A percentile compares a stretch with the other conserved stretches of the same genome.
Conservation (phyloP, 2,888 invertebrate species). For the Buathra laborator region DNA sequence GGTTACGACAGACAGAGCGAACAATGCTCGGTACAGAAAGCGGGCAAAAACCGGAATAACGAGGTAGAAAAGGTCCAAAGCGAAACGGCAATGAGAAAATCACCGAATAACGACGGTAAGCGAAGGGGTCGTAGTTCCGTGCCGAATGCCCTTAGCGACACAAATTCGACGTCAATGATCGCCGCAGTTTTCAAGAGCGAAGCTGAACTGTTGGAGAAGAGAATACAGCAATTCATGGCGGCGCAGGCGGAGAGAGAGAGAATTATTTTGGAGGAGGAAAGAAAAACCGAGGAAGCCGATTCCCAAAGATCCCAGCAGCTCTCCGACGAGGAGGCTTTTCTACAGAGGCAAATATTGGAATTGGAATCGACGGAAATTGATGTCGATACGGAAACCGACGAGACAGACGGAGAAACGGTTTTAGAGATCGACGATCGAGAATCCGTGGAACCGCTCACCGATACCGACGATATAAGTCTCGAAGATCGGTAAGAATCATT, state of each 20-base stretch:
- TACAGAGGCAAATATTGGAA: slow-evolving; percentile 92
- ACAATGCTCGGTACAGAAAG: slow-evolving; percentile 75
- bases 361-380: slow-evolving; percentile 91
- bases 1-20: slow-evolving; percentile 73
- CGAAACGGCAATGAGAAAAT: slow-evolving; percentile 71
- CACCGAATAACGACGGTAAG: slow-evolving; percentile 67
- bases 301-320: slow-evolving; percentile 89
- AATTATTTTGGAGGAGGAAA: slow-evolving; percentile 84
- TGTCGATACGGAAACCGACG: slow-evolving; percentile 93
- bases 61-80: slow-evolving; percentile 77
- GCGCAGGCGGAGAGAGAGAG: slow-evolving; percentile 84
- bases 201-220: slow-evolving; percentile 83
- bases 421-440: slow-evolving; percentile 85
- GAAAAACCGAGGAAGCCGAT: slow-evolving; percentile 89
- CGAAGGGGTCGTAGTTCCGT: slow-evolving; percentile 60
- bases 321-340: slow-evolving; percentile 91
- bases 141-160: slow-evolving; percentile 72
- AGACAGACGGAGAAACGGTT: slow-evolving; percentile 90
- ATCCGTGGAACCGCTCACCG: slow-evolving; percentile 71
- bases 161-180: slow-evolving; percentile 83
- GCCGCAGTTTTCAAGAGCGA: slow-evolving; percentile 84
- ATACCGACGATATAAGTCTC: slow-evolving; percentile 80
- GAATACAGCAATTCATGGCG: slow-evolving; percentile 84
- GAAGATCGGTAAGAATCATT: slow-evolving; percentile 79
- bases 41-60: slow-evolving; percentile 75